Evolutionary conservation across 2,113 vertebrate genomes (phyloP).

Genomic region (Trinectes maculatus): DNA sequence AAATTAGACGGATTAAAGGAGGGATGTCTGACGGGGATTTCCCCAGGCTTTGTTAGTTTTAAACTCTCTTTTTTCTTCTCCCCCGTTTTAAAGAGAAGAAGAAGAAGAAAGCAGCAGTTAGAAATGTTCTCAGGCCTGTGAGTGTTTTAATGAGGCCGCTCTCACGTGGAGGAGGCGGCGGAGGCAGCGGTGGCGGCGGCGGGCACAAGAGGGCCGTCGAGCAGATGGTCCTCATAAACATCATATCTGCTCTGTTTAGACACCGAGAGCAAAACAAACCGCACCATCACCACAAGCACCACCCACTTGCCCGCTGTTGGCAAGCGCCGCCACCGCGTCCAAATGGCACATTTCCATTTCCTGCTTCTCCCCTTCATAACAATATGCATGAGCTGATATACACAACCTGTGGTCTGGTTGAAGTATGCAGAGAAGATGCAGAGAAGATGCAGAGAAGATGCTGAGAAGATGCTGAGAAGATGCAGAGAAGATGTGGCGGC

Average conservation of each 20-base stretch:
- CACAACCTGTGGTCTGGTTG: conserved; percentile 73
- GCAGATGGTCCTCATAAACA: conserved; percentile 75
- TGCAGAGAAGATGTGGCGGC: conserved; percentile 67
- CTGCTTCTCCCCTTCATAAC: conserved; percentile 60
- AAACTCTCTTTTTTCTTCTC: conserved; percentile 78
- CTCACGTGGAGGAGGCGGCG: conserved; percentile 75
- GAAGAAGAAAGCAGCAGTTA: conserved; percentile 25
- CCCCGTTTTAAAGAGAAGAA: conserved; percentile 58
- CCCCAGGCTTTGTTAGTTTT: conserved; percentile 82
- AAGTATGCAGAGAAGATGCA: conserved; percentile 73
- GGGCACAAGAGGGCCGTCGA: conserved; percentile 62
- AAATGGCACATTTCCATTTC: conserved; percentile 80
- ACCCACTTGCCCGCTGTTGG: conserved; percentile 71
- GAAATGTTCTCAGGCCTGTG: conserved; percentile 79
- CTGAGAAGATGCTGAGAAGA: no score
- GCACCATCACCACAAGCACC: conserved; percentile 60
- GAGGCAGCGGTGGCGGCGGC: no score
- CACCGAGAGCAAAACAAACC: conserved; percentile 74
- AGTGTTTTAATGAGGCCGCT: conserved; percentile 77
- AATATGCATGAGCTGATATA: conserved; percentile 75
- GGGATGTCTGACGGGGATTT: conserved; percentile 83
- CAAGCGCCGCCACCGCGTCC: conserved; percentile 53
- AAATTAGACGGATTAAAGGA: conserved; percentile 85
- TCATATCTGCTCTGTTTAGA: conserved; percentile 76
- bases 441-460: conserved; percentile 68